A percentile compares a stretch with the other conserved stretches of the same genome.
These are phyloP conservation scores for Heliocidaris erythrogramma DNA, from an alignment of 35 echinoderm and acorn worm species.

Conservation along the genomic window DNA sequence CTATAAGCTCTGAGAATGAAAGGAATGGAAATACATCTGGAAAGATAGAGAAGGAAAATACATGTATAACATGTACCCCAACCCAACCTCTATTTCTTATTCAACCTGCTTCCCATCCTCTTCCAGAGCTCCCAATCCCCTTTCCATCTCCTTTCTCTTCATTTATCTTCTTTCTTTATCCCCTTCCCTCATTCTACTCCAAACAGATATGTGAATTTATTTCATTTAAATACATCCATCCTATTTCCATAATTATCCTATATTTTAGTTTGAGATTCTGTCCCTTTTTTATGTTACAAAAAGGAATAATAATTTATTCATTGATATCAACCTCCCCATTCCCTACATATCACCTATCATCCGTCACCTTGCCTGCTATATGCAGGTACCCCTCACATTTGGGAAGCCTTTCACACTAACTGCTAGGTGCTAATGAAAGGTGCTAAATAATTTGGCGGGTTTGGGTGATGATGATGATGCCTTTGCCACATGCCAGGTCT, in stretches of 20 bases:
- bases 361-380: neutral
- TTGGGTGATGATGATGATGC: conserved; percentile 1
- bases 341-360: neutral
- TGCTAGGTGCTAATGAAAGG: conserved; percentile 31
- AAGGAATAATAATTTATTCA: neutral
- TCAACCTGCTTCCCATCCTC: neutral
- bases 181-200: no score
- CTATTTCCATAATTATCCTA: no score
- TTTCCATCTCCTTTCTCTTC: neutral
- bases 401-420: neutral
- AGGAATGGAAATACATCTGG: neutral
- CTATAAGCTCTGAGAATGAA: neutral
- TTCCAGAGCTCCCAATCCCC: no score
- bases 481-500: neutral
- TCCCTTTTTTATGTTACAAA: neutral
- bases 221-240: neutral
- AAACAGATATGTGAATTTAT: neutral
- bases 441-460: conserved; percentile 30
- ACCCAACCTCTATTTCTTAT: neutral
- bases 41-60: neutral
- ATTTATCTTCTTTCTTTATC: neutral
- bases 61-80: no score
- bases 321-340: neutral
- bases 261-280: no score
- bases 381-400: neutral